Conservation (phyloP, 2,797 vertebrate genomes). For the Parotocinclus haroldoi region DNA sequence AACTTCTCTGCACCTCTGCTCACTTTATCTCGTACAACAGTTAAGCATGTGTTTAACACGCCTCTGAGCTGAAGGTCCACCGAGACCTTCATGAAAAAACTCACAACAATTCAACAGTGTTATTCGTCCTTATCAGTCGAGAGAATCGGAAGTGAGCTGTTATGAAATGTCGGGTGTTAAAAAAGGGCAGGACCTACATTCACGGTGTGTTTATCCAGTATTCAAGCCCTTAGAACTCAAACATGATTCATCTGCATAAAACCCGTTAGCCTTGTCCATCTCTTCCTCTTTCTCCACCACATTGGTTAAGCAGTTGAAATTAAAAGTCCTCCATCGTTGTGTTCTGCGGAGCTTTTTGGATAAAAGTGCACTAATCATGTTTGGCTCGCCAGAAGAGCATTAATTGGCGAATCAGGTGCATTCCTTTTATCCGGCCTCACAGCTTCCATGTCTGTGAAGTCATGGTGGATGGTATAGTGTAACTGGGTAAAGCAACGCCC, state of each 20-base stretch:
- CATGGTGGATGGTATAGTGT: no score
- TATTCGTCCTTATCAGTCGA: not conserved
- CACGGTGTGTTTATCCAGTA: not conserved
- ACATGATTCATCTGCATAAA: conserved; percentile 23
- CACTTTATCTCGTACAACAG: not conserved
- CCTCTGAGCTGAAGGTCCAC: not conserved
- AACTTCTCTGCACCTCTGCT: conserved; percentile 7
- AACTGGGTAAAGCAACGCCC: no score
- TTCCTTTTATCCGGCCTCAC: no score
- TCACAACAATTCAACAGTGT: not conserved
- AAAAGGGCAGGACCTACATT: not conserved
- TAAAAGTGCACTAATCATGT: no score
- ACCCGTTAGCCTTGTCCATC: conserved; percentile 19
- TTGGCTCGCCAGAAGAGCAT: no score
- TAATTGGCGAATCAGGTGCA: no score
- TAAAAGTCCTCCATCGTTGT: conserved; percentile 17
- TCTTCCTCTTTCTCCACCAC: conserved; percentile 5
- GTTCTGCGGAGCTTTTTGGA: not conserved
- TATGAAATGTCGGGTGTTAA: not conserved
- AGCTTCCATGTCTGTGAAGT: no score
- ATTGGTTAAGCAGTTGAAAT: conserved; percentile 1
- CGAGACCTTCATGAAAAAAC: conserved; percentile 3
- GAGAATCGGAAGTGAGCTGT: not conserved
- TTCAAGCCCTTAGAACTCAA: conserved; percentile 25
- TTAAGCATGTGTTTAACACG: conserved; percentile 15